These are phyloP conservation scores for Rhopalosiphum padi DNA, from an alignment of 1,140 invertebrate species.

Conservation along the genomic window DNA sequence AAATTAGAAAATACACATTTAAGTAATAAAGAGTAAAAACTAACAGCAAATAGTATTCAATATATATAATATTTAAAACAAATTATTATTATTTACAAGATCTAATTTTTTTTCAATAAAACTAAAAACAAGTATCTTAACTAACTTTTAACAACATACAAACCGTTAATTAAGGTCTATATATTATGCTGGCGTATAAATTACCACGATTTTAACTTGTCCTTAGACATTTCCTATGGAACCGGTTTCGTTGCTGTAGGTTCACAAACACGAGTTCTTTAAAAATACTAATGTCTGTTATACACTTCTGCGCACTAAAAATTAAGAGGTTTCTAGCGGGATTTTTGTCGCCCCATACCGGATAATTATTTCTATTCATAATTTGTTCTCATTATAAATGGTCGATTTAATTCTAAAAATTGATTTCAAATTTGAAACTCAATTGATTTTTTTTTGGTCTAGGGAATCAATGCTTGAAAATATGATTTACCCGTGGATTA, in stretches of 20 bases:
- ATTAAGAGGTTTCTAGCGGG: constrained; percentile 12
- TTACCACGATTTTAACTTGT: constrained; percentile 37
- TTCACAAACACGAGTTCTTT: constrained; percentile 14
- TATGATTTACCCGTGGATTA: neutral
- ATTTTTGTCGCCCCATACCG: neutral
- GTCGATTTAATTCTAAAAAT: neutral
- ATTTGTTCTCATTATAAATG: neutral
- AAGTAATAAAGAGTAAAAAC: neutral
- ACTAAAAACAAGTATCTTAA: neutral
- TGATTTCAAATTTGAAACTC: neutral
- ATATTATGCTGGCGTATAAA: constrained; percentile 42
- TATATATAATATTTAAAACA: neutral
- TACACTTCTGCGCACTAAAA: neutral
- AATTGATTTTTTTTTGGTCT: neutral
- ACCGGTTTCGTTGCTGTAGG: constrained; percentile 34
- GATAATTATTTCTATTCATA: neutral
- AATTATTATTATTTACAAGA: constrained; percentile 3
- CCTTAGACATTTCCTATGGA: constrained; percentile 17
- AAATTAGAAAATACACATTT: neutral
- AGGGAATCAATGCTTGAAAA: neutral
- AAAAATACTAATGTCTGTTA: constrained; percentile 35
- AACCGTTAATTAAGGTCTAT: constrained; percentile 30
- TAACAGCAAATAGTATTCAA: neutral
- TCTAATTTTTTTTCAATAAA: constrained; percentile 23
- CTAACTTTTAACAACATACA: neutral